A percentile compares a stretch with the other conserved stretches of the same genome.
phyloP scores from a whole-genome alignment of 2,888 invertebrate species.

The Slavum lentiscoides region DNA sequence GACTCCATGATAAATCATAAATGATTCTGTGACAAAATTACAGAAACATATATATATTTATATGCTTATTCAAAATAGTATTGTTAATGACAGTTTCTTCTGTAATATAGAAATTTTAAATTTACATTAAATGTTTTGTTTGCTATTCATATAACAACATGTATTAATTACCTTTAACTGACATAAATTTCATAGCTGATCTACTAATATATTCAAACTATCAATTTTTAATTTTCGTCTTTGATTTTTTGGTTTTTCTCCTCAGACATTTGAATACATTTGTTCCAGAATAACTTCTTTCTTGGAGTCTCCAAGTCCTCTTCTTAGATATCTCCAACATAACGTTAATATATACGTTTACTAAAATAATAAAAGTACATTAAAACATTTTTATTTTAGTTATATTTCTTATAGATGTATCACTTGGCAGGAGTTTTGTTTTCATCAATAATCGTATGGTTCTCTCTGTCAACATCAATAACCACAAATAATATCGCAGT shows the following conservation, averaged over 20 bases:
- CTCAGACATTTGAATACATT: not conserved
- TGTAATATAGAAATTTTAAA: no score
- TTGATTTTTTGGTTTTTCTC: conserved; percentile 1
- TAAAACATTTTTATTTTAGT: no score
- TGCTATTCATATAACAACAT: no score
- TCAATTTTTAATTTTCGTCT: not conserved
- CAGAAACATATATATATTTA: no score
- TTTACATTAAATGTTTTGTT: no score
- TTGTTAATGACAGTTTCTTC: no score
- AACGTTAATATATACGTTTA: not conserved
- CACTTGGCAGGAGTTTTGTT: not conserved
- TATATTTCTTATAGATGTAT: not conserved
- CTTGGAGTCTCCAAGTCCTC: not conserved
- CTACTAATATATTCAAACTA: not conserved
- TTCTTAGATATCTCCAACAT: conserved; percentile 1
- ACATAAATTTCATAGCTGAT: not conserved
- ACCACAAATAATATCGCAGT: not conserved
- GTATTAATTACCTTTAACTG: no score
- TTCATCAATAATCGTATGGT: not conserved
- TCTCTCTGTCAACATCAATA: not conserved
- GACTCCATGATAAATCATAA: no score
- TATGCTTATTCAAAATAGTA: no score
- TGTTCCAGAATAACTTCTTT: not conserved
- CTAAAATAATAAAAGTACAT: not conserved
- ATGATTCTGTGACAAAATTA: no score